phyloP scores from a whole-genome alignment of 2,113 vertebrate species.

The Terrapene triunguis region DNA sequence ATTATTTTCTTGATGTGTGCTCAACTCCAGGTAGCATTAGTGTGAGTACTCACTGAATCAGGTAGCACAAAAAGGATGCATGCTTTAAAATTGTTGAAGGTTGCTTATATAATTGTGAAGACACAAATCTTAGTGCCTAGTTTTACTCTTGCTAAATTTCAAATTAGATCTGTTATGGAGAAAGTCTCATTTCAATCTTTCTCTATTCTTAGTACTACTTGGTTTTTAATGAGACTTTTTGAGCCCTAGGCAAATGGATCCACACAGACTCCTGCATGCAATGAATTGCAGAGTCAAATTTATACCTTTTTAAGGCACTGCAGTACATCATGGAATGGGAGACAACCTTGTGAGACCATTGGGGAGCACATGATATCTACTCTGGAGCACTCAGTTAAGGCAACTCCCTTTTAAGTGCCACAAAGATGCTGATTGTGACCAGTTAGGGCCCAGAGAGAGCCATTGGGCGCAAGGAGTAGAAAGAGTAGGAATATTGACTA shows the following conservation, averaged over 20 bases:
- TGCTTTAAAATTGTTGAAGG: constrained; percentile 18
- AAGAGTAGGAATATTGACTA: background rate
- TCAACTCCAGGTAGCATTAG: background rate
- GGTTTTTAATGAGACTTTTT: background rate
- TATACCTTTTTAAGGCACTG: background rate
- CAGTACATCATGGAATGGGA: background rate
- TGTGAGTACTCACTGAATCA: constrained; percentile 13
- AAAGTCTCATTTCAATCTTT: background rate
- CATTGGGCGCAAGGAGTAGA: background rate
- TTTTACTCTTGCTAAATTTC: background rate
- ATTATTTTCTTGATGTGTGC: background rate
- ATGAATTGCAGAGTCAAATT: background rate
- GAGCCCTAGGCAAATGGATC: background rate
- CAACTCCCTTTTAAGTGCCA: background rate
- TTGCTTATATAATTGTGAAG: constrained; percentile 17
- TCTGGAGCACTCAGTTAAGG: background rate
- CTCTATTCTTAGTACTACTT: background rate
- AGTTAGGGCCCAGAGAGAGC: background rate
- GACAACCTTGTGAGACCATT: accelerated
- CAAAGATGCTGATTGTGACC: background rate
- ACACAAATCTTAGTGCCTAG: background rate
- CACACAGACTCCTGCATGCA: background rate
- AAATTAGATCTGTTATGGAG: background rate
- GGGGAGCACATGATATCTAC: background rate
- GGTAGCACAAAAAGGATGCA: background rate